Conservation (phyloP, 1,140 invertebrate species). For the Anastatus disparis region DNA sequence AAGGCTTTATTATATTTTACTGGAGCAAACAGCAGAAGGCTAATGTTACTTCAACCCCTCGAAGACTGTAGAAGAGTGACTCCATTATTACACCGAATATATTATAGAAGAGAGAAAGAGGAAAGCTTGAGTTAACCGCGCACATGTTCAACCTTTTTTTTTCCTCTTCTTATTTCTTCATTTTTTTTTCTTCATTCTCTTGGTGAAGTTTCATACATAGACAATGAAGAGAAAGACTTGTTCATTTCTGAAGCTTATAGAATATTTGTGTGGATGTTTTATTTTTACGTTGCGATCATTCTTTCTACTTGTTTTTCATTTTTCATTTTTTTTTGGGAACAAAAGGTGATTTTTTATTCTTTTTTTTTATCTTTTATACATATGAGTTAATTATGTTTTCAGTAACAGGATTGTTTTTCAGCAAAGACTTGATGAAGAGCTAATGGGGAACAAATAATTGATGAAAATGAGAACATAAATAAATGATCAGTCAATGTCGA, state of each 20-base stretch:
- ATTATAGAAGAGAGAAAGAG: slow-evolving; percentile 20
- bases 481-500: too few species aligned
- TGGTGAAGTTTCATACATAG: slow-evolving; percentile 8
- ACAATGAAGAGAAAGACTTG: slow-evolving; percentile 10
- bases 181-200: background rate
- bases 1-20: slow-evolving; percentile 56
- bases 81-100: slow-evolving; percentile 32
- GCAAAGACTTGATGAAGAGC: too few species aligned
- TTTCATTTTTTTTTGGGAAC: background rate
- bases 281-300: background rate
- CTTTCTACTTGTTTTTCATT: background rate
- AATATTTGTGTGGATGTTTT: background rate
- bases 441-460: too few species aligned
- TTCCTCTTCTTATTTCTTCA: background rate
- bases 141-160: background rate
- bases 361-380: too few species aligned
- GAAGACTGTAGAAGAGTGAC: slow-evolving; percentile 22
- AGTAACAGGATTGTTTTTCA: too few species aligned
- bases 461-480: too few species aligned
- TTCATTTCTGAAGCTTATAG: background rate
- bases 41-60: slow-evolving; percentile 2
- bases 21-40: slow-evolving; percentile 48
- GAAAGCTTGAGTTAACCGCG: slow-evolving; percentile 1
- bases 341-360: too few species aligned
- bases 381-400: too few species aligned